Conservation (phyloP, 2,797 vertebrate genomes). For the Catharus ustulatus region DNA sequence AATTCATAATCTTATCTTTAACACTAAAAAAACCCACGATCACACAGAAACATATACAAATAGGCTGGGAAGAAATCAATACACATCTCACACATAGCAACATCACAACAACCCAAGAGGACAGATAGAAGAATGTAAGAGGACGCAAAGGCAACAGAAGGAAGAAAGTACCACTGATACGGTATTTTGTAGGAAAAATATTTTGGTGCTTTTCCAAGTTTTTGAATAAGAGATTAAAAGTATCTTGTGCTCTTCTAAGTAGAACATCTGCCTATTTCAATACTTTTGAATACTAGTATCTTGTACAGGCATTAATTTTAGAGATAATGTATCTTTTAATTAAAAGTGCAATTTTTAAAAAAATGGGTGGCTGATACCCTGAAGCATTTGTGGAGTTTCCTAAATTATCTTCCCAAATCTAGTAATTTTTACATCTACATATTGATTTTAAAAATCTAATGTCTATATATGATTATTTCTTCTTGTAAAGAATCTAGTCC, state of each 20-base stretch:
- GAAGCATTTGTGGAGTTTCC: background rate
- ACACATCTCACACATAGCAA: background rate
- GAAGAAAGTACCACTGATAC: background rate
- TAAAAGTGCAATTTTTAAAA: background rate
- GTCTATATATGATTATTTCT: background rate
- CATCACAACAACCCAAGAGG: background rate
- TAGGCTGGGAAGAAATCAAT: background rate
- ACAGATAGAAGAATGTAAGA: background rate
- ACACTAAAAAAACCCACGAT: background rate
- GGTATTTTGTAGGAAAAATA: background rate
- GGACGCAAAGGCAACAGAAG: background rate
- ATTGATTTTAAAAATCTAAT: background rate
- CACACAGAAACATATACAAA: background rate
- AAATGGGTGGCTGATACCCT: background rate
- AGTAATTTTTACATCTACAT: background rate
- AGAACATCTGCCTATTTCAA: background rate
- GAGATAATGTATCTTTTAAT: slow-evolving; percentile 29
- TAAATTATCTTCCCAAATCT: background rate
- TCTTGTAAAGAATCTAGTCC: background rate
- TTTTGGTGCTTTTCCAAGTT: background rate
- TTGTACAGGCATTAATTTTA: slow-evolving; percentile 6
- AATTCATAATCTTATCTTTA: background rate
- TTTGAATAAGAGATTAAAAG: background rate
- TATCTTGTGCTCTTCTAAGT: background rate
- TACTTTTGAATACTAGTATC: background rate